Evolutionary conservation across 64 coral and sea anemone genomes (phyloP).

Genomic region (Trachythela sp.): DNA sequence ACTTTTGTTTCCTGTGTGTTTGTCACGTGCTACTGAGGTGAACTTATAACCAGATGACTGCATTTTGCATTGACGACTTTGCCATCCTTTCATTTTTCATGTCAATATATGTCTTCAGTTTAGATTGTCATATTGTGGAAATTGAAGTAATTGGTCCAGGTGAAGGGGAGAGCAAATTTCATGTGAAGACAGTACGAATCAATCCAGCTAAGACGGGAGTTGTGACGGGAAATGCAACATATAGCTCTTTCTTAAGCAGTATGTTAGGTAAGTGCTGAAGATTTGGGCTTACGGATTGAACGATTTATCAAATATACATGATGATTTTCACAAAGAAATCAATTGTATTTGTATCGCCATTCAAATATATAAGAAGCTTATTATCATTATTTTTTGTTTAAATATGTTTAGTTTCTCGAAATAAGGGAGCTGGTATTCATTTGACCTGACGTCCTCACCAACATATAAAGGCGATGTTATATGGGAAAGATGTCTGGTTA

Average conservation of each 20-base stretch:
- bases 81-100: not conserved
- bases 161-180: constrained; percentile 53
- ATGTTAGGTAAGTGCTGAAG: constrained; percentile 44
- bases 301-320: too few relatives aligned
- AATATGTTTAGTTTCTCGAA: not conserved
- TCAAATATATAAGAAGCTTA: too few relatives aligned
- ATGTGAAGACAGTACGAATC: constrained; percentile 66
- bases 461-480: too few relatives aligned
- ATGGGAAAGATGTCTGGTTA: too few relatives aligned
- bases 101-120: not conserved
- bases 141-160: constrained; percentile 69
- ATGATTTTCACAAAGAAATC: too few relatives aligned
- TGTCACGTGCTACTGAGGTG: not conserved
- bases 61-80: not conserved
- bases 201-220: constrained; percentile 58
- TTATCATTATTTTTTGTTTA: too few relatives aligned
- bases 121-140: constrained; percentile 71
- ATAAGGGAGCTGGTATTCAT: not conserved
- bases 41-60: not conserved
- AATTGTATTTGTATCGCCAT: too few relatives aligned
- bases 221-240: constrained; percentile 82
- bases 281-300: not conserved
- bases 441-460: not conserved
- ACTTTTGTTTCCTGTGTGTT: not conserved
- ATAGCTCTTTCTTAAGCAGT: constrained; percentile 73